Evolutionary conservation across 2,888 invertebrate species (phyloP).

Genomic region (Cosmia pyralina): DNA sequence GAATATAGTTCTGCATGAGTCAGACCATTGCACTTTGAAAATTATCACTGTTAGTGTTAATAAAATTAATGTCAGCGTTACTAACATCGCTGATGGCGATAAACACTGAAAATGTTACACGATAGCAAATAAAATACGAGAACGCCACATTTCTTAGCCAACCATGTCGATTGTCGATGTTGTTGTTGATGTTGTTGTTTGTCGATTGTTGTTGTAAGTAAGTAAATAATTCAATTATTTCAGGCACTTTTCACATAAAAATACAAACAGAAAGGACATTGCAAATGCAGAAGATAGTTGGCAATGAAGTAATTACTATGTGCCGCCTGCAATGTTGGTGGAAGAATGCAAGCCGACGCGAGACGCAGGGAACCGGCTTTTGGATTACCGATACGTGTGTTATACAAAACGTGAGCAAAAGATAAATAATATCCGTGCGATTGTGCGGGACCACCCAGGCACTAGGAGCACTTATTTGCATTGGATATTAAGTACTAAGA

Average conservation of each 20-base stretch:
- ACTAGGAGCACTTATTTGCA: slow-evolving; percentile 53
- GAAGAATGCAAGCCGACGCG: slow-evolving; percentile 36
- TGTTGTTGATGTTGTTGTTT: no score
- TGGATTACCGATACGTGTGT: slow-evolving; percentile 33
- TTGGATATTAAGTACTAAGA: slow-evolving; percentile 41
- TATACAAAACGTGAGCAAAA: slow-evolving; percentile 31
- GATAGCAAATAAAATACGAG: background rate
- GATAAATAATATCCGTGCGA: slow-evolving; percentile 49
- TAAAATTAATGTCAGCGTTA: no score
- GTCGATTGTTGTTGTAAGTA: no score
- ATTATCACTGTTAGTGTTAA: no score
- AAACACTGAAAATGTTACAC: background rate
- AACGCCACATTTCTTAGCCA: background rate
- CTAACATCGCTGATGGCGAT: background rate
- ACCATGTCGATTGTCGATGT: no score
- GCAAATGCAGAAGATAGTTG: slow-evolving; percentile 18
- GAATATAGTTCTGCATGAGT: no score
- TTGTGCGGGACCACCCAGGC: slow-evolving; percentile 62
- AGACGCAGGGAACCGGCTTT: slow-evolving; percentile 51
- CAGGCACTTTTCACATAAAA: background rate
- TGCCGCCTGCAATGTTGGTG: slow-evolving; percentile 24
- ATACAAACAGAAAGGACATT: slow-evolving; percentile 1
- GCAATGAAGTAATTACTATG: slow-evolving; percentile 47
- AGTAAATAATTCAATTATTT: background rate
- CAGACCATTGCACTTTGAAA: no score